phyloP scores from a whole-genome alignment of 2,797 vertebrate species.

The Vultur gryphus region DNA sequence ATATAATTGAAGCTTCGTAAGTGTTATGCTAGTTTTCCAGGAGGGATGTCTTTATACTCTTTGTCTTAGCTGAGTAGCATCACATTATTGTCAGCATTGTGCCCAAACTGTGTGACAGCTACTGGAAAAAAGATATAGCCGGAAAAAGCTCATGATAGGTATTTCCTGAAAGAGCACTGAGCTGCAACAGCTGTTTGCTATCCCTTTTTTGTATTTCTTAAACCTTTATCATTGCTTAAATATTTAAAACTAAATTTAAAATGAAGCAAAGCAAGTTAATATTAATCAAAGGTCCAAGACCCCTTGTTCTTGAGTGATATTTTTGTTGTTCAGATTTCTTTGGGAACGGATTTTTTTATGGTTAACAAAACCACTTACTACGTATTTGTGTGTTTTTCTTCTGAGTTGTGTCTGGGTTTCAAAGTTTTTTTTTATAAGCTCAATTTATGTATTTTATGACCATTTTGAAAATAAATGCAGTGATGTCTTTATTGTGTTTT shows the following conservation, averaged over 20 bases:
- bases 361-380: neutral
- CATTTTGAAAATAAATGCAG: constrained; percentile 21
- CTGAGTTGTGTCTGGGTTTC: neutral
- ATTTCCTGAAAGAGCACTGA: neutral
- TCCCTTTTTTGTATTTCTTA: neutral
- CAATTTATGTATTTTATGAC: constrained; percentile 1
- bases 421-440: neutral
- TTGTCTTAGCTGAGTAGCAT: neutral
- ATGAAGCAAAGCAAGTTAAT: neutral
- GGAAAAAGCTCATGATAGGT: neutral
- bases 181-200: neutral
- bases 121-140: neutral
- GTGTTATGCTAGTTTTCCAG: neutral
- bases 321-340: neutral
- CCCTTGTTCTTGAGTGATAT: neutral
- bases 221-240: neutral
- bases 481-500: constrained; percentile 29
- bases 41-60: neutral
- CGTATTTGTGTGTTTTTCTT: neutral
- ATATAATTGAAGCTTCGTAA: neutral
- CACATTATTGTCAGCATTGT: neutral
- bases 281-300: neutral
- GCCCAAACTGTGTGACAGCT: neutral
- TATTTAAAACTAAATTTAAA: neutral
- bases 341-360: neutral